Evolutionary conservation across 2,797 vertebrate species (phyloP).

Genomic region (Brotula barbata): DNA sequence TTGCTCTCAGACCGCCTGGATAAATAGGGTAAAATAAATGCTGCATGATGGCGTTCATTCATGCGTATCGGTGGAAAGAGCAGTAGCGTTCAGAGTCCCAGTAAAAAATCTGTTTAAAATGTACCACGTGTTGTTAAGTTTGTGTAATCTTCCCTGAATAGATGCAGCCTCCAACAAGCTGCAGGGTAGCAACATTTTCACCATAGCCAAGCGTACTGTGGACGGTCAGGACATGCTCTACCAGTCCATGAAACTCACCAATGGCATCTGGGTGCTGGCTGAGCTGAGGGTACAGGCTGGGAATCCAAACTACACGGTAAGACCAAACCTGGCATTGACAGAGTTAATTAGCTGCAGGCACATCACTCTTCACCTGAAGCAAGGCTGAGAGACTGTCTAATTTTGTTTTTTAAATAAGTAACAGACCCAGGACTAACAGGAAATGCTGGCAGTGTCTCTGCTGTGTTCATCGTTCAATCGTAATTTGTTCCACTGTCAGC

Average conservation of each 20-base stretch:
- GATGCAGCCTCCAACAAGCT: slow-evolving; percentile 89
- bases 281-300: slow-evolving; percentile 90
- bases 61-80: slow-evolving; percentile 9
- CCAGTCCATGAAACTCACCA: slow-evolving; percentile 93
- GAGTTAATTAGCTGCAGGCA: background rate
- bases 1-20: slow-evolving; percentile 22
- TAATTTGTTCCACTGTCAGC: too few relatives aligned
- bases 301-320: slow-evolving; percentile 88
- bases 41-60: slow-evolving; percentile 20
- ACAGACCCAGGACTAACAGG: too few relatives aligned
- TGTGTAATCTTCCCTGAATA: slow-evolving; percentile 50
- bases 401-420: too few relatives aligned
- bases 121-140: too few relatives aligned
- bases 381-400: too few relatives aligned
- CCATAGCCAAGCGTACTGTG: slow-evolving; percentile 92
- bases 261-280: slow-evolving; percentile 93
- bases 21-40: slow-evolving; percentile 16
- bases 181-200: slow-evolving; percentile 94
- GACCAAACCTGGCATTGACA: slow-evolving; percentile 23
- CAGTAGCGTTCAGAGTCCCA: too few relatives aligned
- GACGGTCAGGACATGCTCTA: slow-evolving; percentile 98
- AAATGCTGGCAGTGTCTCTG: too few relatives aligned
- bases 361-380: background rate
- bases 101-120: too few relatives aligned
- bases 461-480: too few relatives aligned